Evolutionary conservation across 2,888 invertebrate genomes (phyloP).

Genomic region (Allolobophora icterica): DNA sequence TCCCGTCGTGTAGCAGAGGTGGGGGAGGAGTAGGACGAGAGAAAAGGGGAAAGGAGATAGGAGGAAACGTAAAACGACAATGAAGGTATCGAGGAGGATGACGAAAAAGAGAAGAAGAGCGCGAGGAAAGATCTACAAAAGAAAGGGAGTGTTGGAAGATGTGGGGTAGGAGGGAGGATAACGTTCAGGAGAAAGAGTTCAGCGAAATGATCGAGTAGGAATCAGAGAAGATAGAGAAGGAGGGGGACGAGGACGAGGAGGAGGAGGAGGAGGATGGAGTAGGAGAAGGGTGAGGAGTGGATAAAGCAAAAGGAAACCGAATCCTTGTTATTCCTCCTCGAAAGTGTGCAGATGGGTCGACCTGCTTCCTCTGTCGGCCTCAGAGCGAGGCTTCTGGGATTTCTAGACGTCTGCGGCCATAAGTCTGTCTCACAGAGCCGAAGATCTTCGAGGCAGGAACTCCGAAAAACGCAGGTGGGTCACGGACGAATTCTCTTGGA

Average conservation of each 20-base stretch:
- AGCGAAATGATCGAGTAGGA: background rate
- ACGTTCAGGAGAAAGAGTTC: background rate
- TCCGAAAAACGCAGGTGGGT: background rate
- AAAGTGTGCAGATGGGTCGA: background rate
- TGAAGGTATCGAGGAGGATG: background rate
- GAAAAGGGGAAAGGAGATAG: background rate
- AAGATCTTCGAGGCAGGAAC: constrained; percentile 1
- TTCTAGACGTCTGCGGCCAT: background rate
- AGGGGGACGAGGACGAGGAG: background rate
- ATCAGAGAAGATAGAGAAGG: no score
- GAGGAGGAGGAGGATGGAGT: background rate
- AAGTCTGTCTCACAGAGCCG: background rate
- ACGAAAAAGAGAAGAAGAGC: background rate
- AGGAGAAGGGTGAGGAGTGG: background rate
- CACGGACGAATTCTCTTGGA: background rate
- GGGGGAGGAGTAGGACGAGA: background rate
- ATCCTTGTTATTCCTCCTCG: constrained; percentile 11
- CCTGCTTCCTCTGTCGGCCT: background rate
- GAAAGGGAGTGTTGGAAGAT: background rate
- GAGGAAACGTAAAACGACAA: background rate
- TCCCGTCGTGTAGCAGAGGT: background rate
- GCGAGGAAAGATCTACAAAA: background rate
- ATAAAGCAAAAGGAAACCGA: background rate
- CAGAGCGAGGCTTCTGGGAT: background rate
- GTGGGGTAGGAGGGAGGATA: background rate